Evolutionary conservation across 2,888 invertebrate species (phyloP).

Genomic region (Ametastegia equiseti): DNA sequence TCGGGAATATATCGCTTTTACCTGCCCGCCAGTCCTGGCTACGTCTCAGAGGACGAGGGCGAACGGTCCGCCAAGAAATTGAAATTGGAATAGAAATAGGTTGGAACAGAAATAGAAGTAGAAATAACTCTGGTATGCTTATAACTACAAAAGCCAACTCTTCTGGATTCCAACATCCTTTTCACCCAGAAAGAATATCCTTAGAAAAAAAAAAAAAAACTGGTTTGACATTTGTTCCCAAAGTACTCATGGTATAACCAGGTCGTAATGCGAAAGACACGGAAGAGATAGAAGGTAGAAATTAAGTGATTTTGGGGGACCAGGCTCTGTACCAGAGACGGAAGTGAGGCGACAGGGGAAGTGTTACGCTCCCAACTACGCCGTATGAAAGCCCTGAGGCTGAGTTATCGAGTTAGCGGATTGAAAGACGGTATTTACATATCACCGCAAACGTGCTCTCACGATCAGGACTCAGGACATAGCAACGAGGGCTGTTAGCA

Average conservation of each 20-base stretch:
- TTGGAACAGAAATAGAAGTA: conserved; percentile 5
- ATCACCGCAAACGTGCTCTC: conserved; percentile 45
- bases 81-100: conserved; percentile 44
- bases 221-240: background rate
- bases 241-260: background rate
- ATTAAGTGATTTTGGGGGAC: conserved; percentile 4
- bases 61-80: conserved; percentile 45
- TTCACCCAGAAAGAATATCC: background rate
- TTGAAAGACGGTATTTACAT: conserved; percentile 50
- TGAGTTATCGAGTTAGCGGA: conserved; percentile 46
- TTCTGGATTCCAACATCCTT: background rate
- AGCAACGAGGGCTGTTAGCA: background rate
- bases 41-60: conserved; percentile 37
- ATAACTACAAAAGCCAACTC: background rate
- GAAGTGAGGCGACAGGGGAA: conserved; percentile 21
- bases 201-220: background rate
- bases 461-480: conserved; percentile 17
- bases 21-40: conserved; percentile 51
- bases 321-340: background rate
- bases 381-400: conserved; percentile 34
- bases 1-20: conserved; percentile 73
- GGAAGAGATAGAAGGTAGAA: background rate
- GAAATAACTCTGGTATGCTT: background rate
- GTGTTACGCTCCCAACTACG: conserved; percentile 34
- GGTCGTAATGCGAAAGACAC: background rate